Evolutionary conservation across 1,140 invertebrate species (phyloP), one percentile per base, ranked within the genome.

Genomic region (Polypedilum vanderplanki): DNA sequence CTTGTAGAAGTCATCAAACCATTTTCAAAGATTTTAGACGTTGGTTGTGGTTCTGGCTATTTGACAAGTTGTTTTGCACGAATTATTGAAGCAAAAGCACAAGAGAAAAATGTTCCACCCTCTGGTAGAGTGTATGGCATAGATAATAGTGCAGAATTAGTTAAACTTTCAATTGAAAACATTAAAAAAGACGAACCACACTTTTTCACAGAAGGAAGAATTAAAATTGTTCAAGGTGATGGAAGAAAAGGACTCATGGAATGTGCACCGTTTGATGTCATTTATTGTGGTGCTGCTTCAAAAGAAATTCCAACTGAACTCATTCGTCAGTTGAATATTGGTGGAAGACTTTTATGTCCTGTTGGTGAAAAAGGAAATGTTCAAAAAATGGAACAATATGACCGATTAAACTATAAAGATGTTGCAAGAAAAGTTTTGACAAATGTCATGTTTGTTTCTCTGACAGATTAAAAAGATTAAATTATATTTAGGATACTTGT

Each of bases 361-460:
- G 91, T 98, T 40, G 97, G 97, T 20, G 89, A 89, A n/a, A 88
- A 90, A 78, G 24, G 24, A 74, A 89, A 89, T 0, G 89, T 92
- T 79, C 95, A 98, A 83, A 88, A 91, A 79, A 85, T 97, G 77
- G 89, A 91, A 80, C 90, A 91, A 86, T 90, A 98, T 76, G 97
- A 99, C 80, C 98, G 98, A 85, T 85, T 88, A 41, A 77, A 81
- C 3, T 90, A 97, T 83, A 96, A 96, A 10, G 86, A 88, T 65
- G 87, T 98, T 12, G 85, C 85, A n/a, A 86, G 89, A 74, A 92
- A 89, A 78, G 87, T 88, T 17, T 84, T 99, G 0, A 98, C 98
- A 93, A 94, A 94, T 40, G 98, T 99, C 0, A 91, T 97, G 74
- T 99, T 97, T 85, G 97, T 99, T 24, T 97, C 97, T 1, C 85